These are phyloP conservation scores for Stichodactyla mertensii DNA, from an alignment of 64 coral and sea anemone species.

Conservation along the genomic window DNA sequence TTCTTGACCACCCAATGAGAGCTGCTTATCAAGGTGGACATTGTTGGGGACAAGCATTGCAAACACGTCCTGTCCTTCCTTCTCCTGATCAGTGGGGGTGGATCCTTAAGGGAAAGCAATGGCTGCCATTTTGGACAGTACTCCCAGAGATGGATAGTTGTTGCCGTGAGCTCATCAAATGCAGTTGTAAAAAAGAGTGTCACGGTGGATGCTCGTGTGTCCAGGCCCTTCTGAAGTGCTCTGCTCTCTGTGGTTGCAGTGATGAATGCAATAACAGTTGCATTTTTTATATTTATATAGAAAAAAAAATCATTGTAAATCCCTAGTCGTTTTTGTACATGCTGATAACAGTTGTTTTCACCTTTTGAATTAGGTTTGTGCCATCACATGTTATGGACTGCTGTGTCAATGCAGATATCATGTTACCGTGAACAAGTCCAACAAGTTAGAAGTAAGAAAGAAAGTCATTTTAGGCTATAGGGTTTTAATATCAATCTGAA, in stretches of 20 bases:
- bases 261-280: not conserved
- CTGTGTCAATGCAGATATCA: too few relatives aligned
- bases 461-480: too few relatives aligned
- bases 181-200: not conserved
- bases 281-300: too few relatives aligned
- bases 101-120: constrained; percentile 15
- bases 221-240: not conserved
- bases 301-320: too few relatives aligned
- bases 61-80: constrained; percentile 41
- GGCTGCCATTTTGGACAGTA: constrained; percentile 47
- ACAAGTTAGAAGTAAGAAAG: too few relatives aligned
- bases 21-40: constrained; percentile 59
- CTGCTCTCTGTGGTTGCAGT: not conserved
- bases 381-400: too few relatives aligned
- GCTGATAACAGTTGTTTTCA: too few relatives aligned
- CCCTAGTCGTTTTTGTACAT: too few relatives aligned
- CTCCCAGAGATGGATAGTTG: constrained; percentile 13
- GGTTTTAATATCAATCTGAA: too few relatives aligned
- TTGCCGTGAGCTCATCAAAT: constrained; percentile 31
- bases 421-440: too few relatives aligned
- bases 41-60: constrained; percentile 50
- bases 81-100: constrained; percentile 34
- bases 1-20: constrained; percentile 42
- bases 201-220: too few relatives aligned
- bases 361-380: too few relatives aligned